Percentiles rank a stretch among this genome's conserved stretches.
Evolutionary conservation across 2,888 invertebrate species (phyloP).

Genomic region (Hydraecia micacea): DNA sequence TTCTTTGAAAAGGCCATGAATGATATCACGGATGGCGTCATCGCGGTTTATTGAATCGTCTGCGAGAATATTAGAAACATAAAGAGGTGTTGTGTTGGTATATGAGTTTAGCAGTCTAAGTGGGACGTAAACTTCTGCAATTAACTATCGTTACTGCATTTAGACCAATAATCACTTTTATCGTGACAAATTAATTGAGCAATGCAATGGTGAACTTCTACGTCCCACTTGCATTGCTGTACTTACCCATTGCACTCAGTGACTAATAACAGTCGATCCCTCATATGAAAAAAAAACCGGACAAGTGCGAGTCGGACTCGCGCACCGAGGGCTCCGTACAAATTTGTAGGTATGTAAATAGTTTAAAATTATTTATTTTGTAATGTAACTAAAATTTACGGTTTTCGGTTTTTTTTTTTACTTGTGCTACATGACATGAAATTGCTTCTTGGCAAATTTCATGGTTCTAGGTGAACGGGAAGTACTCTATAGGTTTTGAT

Average conservation of each 20-base stretch:
- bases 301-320: too few relatives aligned
- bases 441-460: too few relatives aligned
- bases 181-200: slow-evolving; percentile 42
- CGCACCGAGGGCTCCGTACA: too few relatives aligned
- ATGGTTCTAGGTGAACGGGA: too few relatives aligned
- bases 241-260: not conserved
- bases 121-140: slow-evolving; percentile 29
- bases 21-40: slow-evolving; percentile 68
- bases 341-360: too few relatives aligned
- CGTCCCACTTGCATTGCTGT: not conserved
- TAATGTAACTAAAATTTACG: too few relatives aligned
- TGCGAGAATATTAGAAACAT: slow-evolving; percentile 36
- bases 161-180: slow-evolving; percentile 32
- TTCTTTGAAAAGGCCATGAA: slow-evolving; percentile 59
- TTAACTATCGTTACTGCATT: slow-evolving; percentile 52
- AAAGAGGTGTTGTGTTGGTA: slow-evolving; percentile 36
- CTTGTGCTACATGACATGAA: too few relatives aligned
- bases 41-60: slow-evolving; percentile 55
- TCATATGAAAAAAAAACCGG: not conserved
- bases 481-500: too few relatives aligned
- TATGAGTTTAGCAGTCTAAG: slow-evolving; percentile 40
- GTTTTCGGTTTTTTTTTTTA: too few relatives aligned
- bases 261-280: not conserved
- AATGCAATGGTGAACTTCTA: not conserved
- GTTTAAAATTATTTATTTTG: too few relatives aligned